Conservation (phyloP, 2,113 vertebrate species). For the Salvelinus fontinalis region DNA sequence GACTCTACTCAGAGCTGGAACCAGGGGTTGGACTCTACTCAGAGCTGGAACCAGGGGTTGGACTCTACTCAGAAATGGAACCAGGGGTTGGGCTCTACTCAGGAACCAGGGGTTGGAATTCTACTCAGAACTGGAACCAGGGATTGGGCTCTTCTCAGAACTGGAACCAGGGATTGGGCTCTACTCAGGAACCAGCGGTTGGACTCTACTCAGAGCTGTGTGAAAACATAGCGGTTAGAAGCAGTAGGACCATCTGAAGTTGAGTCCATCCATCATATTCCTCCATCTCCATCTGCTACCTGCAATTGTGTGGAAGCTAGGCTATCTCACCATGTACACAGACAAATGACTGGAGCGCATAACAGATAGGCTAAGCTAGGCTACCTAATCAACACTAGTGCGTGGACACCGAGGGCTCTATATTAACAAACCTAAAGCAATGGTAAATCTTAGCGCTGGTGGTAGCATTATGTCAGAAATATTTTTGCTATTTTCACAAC, state of each 20-base stretch:
- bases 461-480: too few relatives aligned
- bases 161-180: background rate
- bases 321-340: too few relatives aligned
- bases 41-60: background rate
- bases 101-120: background rate
- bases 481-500: too few relatives aligned
- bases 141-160: too few relatives aligned
- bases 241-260: conserved; percentile 29
- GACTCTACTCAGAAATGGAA: background rate
- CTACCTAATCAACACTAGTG: too few relatives aligned
- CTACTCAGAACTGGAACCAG: background rate
- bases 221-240: conserved; percentile 27
- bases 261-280: background rate
- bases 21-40: too few relatives aligned
- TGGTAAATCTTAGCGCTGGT: too few relatives aligned
- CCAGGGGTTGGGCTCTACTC: background rate
- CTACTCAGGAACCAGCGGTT: background rate
- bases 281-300: conserved; percentile 34
- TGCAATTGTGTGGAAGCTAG: background rate
- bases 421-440: too few relatives aligned
- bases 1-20: background rate
- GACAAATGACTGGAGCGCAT: too few relatives aligned
- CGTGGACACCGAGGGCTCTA: too few relatives aligned
- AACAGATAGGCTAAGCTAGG: too few relatives aligned
- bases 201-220: conserved; percentile 1